Percentiles rank a stretch among this genome's conserved stretches.
Evolutionary conservation across 2,797 vertebrate genomes (phyloP).

Genomic region (Echeneis naucrates): DNA sequence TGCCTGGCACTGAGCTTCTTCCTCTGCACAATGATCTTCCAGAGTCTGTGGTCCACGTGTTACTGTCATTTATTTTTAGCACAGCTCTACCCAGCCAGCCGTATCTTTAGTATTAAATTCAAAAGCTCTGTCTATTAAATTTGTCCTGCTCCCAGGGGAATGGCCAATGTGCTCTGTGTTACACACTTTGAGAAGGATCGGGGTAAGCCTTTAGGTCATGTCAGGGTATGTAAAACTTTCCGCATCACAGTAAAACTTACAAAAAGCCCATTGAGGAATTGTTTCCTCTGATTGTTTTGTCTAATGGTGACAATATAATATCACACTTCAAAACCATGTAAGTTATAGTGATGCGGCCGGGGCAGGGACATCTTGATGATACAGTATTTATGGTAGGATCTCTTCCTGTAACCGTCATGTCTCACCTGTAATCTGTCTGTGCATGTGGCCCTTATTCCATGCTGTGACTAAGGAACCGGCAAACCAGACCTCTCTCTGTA

Average conservation of each 20-base stretch:
- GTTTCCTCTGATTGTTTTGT: neutral
- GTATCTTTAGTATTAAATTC: conserved; percentile 28
- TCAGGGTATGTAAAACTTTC: neutral
- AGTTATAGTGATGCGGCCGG: neutral
- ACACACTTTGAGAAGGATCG: neutral
- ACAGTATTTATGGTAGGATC: neutral
- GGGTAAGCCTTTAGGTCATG: neutral
- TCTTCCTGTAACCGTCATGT: neutral
- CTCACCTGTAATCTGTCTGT: neutral
- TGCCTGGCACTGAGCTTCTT: conserved; percentile 23
- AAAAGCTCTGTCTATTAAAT: conserved; percentile 41
- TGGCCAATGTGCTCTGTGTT: neutral
- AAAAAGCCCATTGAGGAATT: neutral
- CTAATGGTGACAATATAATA: neutral
- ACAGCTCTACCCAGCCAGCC: conserved; percentile 27
- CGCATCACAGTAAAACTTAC: neutral
- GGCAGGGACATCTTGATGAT: neutral
- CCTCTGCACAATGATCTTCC: conserved; percentile 29
- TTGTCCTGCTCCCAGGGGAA: conserved; percentile 4
- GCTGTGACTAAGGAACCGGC: too few relatives aligned
- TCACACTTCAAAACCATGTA: neutral
- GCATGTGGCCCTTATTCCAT: too few relatives aligned
- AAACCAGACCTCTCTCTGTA: too few relatives aligned
- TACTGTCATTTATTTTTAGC: conserved; percentile 54
- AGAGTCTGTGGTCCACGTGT: conserved; percentile 20